Base-by-base conservation (phyloP, 2,113 vertebrate species). In the Catharus bicknelli region DNA sequence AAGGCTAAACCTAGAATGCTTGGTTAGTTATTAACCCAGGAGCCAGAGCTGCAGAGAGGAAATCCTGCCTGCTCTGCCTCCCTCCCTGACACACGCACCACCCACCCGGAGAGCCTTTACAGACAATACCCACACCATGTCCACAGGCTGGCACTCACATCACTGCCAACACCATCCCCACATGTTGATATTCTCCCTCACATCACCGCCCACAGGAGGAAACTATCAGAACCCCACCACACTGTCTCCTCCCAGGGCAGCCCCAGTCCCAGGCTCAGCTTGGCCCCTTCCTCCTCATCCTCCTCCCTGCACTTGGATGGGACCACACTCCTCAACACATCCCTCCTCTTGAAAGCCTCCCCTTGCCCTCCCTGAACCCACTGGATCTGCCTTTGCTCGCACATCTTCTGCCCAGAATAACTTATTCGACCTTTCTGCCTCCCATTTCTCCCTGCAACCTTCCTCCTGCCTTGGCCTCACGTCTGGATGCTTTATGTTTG, bases 11-110 rank as follows among this genome's bases (percentile, higher is more conserved):
- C 93, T 43, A 78, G 82, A 53, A 93, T 90, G 84, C 90, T 80
- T 15, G 78, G 94, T 92, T 95, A 77, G 90, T 90, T 88, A 95
- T 90, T 95, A 96, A 94, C 90, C 57, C 86, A 2, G 86, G 70
- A 94, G 84, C 63, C 93, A 93, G 86, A 4, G 1, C 51, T 1
- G 4, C 91, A 53, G 88, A 95, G 85, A 96, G 96, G 94, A 96
- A 96, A 95, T 94, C 95, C 90, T 94, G 94, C 75, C 55, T 32
- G 93, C 75, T 89, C 93, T 83, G 87, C 79, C 87, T 92, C 92
- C 66, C 92, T 88, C 91, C 85, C 90, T 91, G 1, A 61, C 93
- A 88, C 64, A 82, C 8, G 10, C 79, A 89, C 70, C 59, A 38
- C 64, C 14, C 26, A 57, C 22, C 14, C 29, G 5, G 38, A 58